phyloP scores from a whole-genome alignment of 1,140 invertebrate genomes.

The Tetraneura akinire region DNA sequence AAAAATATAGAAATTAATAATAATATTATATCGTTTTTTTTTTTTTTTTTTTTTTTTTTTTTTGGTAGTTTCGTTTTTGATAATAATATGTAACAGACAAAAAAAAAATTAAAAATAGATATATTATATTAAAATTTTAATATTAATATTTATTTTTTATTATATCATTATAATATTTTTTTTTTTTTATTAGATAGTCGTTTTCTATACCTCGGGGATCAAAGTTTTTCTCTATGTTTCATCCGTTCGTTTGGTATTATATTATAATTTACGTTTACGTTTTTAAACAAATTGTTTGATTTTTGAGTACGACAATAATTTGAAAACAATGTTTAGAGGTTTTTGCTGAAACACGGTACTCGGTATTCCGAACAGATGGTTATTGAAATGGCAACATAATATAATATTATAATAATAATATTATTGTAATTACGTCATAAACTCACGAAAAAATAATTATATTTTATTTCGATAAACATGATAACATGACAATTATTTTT shows the following conservation, averaged over 20 bases:
- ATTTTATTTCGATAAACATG: slow-evolving; percentile 25
- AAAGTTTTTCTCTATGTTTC: neutral
- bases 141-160: neutral
- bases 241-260: neutral
- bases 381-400: too few relatives aligned
- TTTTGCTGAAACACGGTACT: neutral
- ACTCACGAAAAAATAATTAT: neutral
- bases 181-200: neutral
- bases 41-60: too few relatives aligned
- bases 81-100: neutral
- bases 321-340: neutral
- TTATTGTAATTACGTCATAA: too few relatives aligned
- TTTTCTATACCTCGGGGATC: slow-evolving; percentile 11
- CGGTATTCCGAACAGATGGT: neutral
- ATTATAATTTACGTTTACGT: neutral
- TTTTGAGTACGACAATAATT: slow-evolving; percentile 13
- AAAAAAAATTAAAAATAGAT: neutral
- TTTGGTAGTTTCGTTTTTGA: neutral
- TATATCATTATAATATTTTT: neutral
- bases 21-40: neutral
- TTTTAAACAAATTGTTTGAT: too few relatives aligned
- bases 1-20: too few relatives aligned
- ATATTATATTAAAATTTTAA: too few relatives aligned
- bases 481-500: slow-evolving; percentile 7
- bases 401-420: neutral